Conservation (phyloP, 2,113 vertebrate species). For the Chrysemys picta region DNA sequence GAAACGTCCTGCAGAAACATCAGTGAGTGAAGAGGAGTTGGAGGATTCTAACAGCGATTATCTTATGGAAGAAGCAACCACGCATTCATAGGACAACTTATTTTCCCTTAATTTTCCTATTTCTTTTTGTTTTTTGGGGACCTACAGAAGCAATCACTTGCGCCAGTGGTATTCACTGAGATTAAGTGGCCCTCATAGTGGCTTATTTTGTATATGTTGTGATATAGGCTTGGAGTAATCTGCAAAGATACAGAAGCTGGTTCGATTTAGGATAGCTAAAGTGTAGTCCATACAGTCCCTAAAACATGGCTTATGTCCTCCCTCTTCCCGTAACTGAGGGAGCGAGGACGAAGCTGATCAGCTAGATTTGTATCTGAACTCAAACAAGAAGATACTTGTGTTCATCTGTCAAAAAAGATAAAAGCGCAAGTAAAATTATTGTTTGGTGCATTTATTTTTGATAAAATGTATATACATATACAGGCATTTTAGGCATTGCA, state of each 20-base stretch:
- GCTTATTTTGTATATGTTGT: background rate
- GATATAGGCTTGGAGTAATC: background rate
- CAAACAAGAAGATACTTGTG: background rate
- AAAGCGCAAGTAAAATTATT: background rate
- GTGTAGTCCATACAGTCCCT: background rate
- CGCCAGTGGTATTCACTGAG: conserved; percentile 75
- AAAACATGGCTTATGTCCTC: background rate
- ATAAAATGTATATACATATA: background rate
- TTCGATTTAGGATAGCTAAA: background rate
- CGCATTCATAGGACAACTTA: background rate
- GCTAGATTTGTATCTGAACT: background rate
- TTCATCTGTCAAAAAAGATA: background rate
- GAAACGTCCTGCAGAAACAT: conserved; percentile 79
- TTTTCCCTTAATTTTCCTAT: background rate
- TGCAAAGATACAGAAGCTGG: background rate
- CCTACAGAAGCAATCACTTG: background rate
- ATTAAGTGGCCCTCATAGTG: conserved; percentile 72
- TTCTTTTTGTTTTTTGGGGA: background rate
- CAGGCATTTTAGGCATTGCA: background rate
- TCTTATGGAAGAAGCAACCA: conserved; percentile 14
- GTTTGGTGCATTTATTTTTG: background rate
- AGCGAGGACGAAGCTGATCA: background rate
- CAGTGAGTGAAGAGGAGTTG: conserved; percentile 22
- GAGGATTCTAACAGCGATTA: conserved; percentile 51
- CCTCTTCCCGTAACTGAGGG: background rate